Evolutionary conservation across 2,888 invertebrate species (phyloP).

Genomic region (Parasteatoda lunata): DNA sequence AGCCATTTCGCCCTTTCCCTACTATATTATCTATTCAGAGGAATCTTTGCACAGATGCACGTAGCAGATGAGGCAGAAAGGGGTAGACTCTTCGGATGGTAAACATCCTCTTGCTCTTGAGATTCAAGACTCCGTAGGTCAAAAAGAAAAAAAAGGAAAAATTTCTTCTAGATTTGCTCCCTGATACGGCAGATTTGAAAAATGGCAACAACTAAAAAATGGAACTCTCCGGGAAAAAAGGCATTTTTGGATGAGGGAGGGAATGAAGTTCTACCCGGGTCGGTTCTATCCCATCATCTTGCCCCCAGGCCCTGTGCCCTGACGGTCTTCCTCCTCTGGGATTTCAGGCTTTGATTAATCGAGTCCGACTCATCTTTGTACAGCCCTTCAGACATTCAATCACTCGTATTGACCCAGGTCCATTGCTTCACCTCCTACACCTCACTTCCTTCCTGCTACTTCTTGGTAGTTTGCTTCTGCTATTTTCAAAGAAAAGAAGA

Average conservation of each 20-base stretch:
- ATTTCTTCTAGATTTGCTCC: constrained; percentile 52
- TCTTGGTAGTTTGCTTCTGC: constrained; percentile 20
- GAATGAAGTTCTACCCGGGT: constrained; percentile 15
- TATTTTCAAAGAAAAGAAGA: background rate
- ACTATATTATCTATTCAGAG: constrained; percentile 61
- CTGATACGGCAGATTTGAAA: constrained; percentile 34
- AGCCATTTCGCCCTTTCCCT: constrained; percentile 19
- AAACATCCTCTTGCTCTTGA: constrained; percentile 59
- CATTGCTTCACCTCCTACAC: constrained; percentile 31
- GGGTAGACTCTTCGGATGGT: constrained; percentile 51
- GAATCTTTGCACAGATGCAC: constrained; percentile 55
- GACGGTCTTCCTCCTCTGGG: constrained; percentile 54
- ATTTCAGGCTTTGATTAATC: constrained; percentile 67
- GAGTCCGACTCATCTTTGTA: constrained; percentile 67
- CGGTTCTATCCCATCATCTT: constrained; percentile 65
- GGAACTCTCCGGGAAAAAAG: constrained; percentile 34
- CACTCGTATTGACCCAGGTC: constrained; percentile 68
- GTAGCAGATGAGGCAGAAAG: constrained; percentile 47
- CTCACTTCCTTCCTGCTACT: background rate
- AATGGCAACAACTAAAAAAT: constrained; percentile 60
- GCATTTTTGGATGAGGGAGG: constrained; percentile 45
- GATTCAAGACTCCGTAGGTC: constrained; percentile 36
- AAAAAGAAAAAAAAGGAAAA: constrained; percentile 23
- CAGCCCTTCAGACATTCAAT: constrained; percentile 69
- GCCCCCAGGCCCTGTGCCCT: constrained; percentile 54